Evolutionary conservation across 2,113 vertebrate genomes (phyloP).

Genomic region (Lagopus leucura): DNA sequence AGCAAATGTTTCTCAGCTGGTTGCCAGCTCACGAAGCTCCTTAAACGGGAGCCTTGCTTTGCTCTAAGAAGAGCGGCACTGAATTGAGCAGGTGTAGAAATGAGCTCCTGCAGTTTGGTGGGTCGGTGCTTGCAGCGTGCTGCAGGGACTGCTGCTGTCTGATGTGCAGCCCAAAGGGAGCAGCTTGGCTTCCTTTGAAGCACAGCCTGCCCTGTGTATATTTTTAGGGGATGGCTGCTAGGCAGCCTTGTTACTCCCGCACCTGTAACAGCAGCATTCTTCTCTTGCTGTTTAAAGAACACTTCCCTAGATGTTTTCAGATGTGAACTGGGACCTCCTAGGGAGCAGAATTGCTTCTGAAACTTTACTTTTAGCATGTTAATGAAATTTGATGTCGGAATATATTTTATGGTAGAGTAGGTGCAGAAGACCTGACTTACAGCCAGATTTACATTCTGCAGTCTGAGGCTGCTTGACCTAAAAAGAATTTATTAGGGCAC

Average conservation of each 20-base stretch:
- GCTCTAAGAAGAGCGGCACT: neutral
- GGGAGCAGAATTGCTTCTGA: neutral
- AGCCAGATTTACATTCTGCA: fast-evolving
- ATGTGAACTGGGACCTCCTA: fast-evolving
- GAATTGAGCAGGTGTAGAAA: neutral
- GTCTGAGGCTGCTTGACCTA: neutral
- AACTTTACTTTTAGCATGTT: neutral
- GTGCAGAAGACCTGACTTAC: neutral
- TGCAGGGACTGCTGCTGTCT: neutral
- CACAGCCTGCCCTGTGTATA: fast-evolving
- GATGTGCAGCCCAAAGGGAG: neutral
- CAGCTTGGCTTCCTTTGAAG: neutral
- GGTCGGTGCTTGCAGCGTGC: neutral
- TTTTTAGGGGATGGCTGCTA: neutral
- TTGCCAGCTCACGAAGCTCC: neutral
- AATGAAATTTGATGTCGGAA: neutral
- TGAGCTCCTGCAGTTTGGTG: neutral
- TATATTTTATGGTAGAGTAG: neutral
- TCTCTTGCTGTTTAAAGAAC: neutral
- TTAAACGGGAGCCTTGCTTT: neutral
- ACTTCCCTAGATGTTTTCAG: neutral
- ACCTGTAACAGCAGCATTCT: neutral
- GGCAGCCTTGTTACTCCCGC: neutral
- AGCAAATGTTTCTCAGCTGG: neutral
- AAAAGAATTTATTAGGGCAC: neutral